Percentiles rank a stretch among this genome's conserved stretches.
These are phyloP conservation scores for Novumbra hubbsi DNA, from an alignment of 2,797 vertebrate genomes.

Conservation along the genomic window DNA sequence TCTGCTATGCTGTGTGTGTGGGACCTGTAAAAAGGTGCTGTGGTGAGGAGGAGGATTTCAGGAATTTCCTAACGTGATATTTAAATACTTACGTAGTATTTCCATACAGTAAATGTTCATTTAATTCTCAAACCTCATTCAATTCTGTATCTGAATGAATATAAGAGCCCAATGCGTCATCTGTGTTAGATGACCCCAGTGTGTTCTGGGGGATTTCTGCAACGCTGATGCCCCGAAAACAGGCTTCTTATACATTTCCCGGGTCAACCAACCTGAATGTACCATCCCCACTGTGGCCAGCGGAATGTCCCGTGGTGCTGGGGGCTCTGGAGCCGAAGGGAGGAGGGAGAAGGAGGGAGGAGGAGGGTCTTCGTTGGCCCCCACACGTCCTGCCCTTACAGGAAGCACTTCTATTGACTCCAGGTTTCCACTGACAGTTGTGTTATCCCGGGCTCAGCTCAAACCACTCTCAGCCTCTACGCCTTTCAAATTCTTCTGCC, in stretches of 20 bases:
- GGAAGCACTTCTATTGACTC: constrained; percentile 84
- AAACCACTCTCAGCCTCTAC: constrained; percentile 64
- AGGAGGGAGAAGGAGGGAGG: neutral
- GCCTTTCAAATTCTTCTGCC: constrained; percentile 69
- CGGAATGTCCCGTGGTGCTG: constrained; percentile 7
- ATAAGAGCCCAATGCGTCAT: neutral
- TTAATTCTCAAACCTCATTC: neutral
- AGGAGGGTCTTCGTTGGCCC: no score
- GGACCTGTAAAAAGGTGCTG: no score
- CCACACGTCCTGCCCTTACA: constrained; percentile 77
- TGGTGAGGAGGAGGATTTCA: constrained; percentile 15
- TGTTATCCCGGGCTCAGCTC: constrained; percentile 59
- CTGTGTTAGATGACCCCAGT: neutral
- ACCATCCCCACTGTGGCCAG: neutral
- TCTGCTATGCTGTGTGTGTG: no score
- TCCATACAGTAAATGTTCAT: neutral
- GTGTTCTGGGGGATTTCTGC: neutral
- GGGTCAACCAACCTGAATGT: constrained; percentile 1
- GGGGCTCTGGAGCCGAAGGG: constrained; percentile 29
- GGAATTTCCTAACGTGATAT: constrained; percentile 24
- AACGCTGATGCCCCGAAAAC: neutral
- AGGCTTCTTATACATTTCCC: neutral
- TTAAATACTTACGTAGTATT: constrained; percentile 20
- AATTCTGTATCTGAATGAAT: neutral
- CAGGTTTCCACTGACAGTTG: constrained; percentile 76